phyloP scores from a whole-genome alignment of 2,888 invertebrate species.

The Chironomus tentans region DNA sequence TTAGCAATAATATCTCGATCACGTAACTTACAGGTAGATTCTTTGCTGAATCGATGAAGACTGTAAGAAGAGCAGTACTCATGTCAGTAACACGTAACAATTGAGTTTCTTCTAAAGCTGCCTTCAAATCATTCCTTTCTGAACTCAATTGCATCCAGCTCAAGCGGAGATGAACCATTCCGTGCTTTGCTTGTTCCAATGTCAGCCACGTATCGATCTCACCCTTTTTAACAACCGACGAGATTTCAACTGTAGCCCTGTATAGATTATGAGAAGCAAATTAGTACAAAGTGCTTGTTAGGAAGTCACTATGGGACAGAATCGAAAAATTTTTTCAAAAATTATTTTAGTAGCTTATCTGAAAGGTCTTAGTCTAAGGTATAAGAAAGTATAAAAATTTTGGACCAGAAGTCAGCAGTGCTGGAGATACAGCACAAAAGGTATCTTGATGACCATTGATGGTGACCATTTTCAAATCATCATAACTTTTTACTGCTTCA shows the following conservation, averaged over 20 bases:
- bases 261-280: slow-evolving; percentile 24
- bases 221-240: slow-evolving; percentile 59
- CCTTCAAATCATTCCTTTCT: slow-evolving; percentile 59
- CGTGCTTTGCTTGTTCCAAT: slow-evolving; percentile 90
- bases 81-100: slow-evolving; percentile 63
- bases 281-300: too few species aligned
- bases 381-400: too few species aligned
- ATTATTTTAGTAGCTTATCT: too few species aligned
- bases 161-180: slow-evolving; percentile 80
- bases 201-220: slow-evolving; percentile 83
- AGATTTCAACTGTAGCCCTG: slow-evolving; percentile 66
- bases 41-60: slow-evolving; percentile 87
- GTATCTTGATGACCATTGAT: too few species aligned
- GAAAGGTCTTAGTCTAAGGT: too few species aligned
- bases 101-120: slow-evolving; percentile 65
- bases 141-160: slow-evolving; percentile 79
- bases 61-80: slow-evolving; percentile 68
- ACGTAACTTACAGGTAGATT: slow-evolving; percentile 70
- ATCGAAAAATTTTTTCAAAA: too few species aligned
- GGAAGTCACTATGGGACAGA: too few species aligned
- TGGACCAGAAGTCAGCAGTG: too few species aligned
- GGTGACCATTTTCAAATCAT: too few species aligned
- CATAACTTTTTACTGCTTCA: too few species aligned
- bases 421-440: too few species aligned
- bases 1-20: too few species aligned